Base-by-base conservation (phyloP, 2,113 vertebrate genomes). In the Crotophaga sulcirostris region DNA sequence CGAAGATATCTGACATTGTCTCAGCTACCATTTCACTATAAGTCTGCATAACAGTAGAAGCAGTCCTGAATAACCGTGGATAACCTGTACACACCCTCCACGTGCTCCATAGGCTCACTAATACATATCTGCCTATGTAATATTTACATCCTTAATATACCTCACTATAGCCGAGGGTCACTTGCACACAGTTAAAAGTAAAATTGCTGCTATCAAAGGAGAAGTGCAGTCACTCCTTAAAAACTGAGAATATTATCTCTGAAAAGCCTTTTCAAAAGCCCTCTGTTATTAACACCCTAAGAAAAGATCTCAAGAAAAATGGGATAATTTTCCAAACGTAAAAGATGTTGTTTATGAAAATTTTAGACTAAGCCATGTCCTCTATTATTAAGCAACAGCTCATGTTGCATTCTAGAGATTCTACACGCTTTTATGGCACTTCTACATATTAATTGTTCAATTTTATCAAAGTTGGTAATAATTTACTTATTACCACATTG, bases 261-360 rank as follows among this genome's bases (percentile, higher is more conserved):
- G 93, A 94, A 96, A 97, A 94, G 82, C 72, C 64, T 90, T 95
- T 87, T 92, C 62, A 74, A 90, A 98, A 97, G 85, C 36, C 93
- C 70, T 93, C 94, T 96, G 94, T 96, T 97, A 98, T 97, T 98
- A 96, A 93, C 89, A 94, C 47, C 84, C 97, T 91, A 97, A 98
- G 96, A 96, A 97, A 96, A 96, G 96, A 96, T 88, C 88, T 94
- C 45, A 84, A 93, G 76, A 96, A 97, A 97, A 97, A 95, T 72
- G 85, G 87, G 92, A 95, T 97, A 97, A 97, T 97, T 97, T 97
- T 96, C 93, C 91, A 93, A 96, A 97, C 6, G 66, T 90, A 97
- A 92, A 93, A 88, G 77, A 95, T 85, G 91, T 69, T 98, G 81
- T 98, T 97, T 97, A 90, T 90, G 76, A 74, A 91, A 93, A 63